Conservation (phyloP, 2,888 invertebrate species). For the Zygogramma bicolorata region DNA sequence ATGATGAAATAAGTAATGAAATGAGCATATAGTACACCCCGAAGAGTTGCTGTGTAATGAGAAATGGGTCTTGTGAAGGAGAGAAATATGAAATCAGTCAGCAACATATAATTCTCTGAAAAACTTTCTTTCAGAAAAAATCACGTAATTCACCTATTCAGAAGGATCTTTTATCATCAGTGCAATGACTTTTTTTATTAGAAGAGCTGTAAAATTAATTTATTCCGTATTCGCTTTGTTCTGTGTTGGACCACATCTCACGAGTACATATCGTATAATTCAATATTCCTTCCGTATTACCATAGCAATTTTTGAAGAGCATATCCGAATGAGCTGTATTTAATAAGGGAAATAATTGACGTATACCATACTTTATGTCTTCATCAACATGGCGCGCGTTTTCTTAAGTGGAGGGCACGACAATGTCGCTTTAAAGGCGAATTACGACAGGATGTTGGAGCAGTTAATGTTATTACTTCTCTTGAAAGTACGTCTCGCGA, state of each 20-base stretch:
- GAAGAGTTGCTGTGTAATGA: no score
- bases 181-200: no score
- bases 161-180: no score
- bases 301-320: not conserved
- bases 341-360: conserved; percentile 18
- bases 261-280: not conserved
- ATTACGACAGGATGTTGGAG: conserved; percentile 48
- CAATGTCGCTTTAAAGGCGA: conserved; percentile 43
- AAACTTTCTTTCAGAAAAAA: no score
- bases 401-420: conserved; percentile 40
- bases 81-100: no score
- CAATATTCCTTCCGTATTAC: not conserved
- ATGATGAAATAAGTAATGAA: no score
- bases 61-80: no score
- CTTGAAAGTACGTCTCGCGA: conserved; percentile 35
- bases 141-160: no score
- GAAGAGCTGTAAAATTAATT: no score
- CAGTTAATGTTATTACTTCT: conserved; percentile 41
- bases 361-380: not conserved
- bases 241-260: not conserved
- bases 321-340: not conserved
- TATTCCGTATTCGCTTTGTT: no score
- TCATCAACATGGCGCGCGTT: conserved; percentile 3
- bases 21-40: no score
- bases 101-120: no score